phyloP scores from a whole-genome alignment of 2,113 vertebrate genomes.

The Tautogolabrus adspersus region DNA sequence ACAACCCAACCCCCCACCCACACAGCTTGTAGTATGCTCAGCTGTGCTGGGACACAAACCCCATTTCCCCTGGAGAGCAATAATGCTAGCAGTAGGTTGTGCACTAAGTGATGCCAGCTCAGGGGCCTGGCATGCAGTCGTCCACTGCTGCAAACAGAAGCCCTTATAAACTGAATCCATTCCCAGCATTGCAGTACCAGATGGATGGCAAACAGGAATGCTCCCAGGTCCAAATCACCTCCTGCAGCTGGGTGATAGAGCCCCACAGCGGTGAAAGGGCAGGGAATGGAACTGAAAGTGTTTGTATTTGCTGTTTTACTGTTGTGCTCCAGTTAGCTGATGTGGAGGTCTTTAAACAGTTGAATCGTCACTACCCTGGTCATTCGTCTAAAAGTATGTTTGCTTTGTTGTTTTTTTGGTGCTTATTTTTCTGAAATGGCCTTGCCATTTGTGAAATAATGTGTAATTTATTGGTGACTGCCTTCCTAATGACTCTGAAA shows the following conservation, averaged over 20 bases:
- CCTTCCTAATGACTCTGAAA: constrained; percentile 61
- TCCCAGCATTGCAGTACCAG: constrained; percentile 64
- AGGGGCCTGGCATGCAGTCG: constrained; percentile 56
- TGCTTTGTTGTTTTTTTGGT: constrained; percentile 26
- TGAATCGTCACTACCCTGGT: background rate
- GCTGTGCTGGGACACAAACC: constrained; percentile 54
- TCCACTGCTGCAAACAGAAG: constrained; percentile 57
- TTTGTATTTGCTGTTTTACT: background rate
- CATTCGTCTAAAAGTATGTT: constrained; percentile 5
- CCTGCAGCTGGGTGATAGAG: constrained; percentile 72
- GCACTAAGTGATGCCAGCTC: constrained; percentile 56
- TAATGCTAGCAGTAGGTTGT: constrained; percentile 48
- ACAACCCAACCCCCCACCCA: background rate
- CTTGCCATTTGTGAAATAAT: no score
- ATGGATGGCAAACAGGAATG: constrained; percentile 70
- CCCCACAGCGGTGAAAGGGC: constrained; percentile 3
- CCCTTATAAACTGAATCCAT: constrained; percentile 43
- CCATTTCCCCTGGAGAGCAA: constrained; percentile 55
- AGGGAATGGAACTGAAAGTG: constrained; percentile 9
- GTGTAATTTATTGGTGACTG: constrained; percentile 42
- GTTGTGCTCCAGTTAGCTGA: background rate
- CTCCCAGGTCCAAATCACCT: constrained; percentile 71
- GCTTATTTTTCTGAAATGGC: background rate
- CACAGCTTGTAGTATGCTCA: constrained; percentile 41
- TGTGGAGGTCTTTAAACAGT: constrained; percentile 6